Evolutionary conservation across 2,113 vertebrate genomes (phyloP), one percentile per base, ranked within the genome.

Genomic region (Callorhinus ursinus): DNA sequence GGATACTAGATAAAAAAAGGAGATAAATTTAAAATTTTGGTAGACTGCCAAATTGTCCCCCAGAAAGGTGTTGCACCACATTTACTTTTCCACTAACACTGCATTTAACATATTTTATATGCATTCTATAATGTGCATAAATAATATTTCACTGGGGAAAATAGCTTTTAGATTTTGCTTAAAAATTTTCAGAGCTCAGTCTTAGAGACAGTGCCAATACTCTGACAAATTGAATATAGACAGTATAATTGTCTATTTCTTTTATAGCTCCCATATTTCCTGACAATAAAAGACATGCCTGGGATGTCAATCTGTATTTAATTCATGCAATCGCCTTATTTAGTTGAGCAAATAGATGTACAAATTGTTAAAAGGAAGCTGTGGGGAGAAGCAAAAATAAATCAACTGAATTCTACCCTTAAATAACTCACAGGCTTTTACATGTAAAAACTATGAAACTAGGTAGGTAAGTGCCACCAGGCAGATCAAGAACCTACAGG

Each of bases 141-240:
- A 49, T 87, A 88, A 77, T 19, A 9, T 42, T 77, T 91, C 28
- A 49, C 12, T 39, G 15, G 19, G 10, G 7, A 88, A 87, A 79
- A 81, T 12, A 57, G 22, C 28, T 90, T 87, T 89, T 80, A 55
- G 33, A 39, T 76, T 86, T 97, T 95, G 36, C 39, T 74, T 79
- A 59, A 88, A 96, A 90, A 51, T 53, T 93, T 71, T 39, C 39
- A 55, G 10, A 71, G 42, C 61, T 49, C 74, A 72, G 8, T 81
- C 88, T 21, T 92, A 61, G 46, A 92, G 28, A 81, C 7, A 95
- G 13, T n/a, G 88, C 63, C 31, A 53, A 39, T 55, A 86, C 46
- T 97, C 69, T 53, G 55, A 83, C 86, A 69, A 95, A 72, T 6
- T 89, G 67, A 92, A 87, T 90, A 92, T 88, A 79, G 21, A 67